phyloP scores from a whole-genome alignment of 2,888 invertebrate genomes.

The Eutolmus rufibarbis region DNA sequence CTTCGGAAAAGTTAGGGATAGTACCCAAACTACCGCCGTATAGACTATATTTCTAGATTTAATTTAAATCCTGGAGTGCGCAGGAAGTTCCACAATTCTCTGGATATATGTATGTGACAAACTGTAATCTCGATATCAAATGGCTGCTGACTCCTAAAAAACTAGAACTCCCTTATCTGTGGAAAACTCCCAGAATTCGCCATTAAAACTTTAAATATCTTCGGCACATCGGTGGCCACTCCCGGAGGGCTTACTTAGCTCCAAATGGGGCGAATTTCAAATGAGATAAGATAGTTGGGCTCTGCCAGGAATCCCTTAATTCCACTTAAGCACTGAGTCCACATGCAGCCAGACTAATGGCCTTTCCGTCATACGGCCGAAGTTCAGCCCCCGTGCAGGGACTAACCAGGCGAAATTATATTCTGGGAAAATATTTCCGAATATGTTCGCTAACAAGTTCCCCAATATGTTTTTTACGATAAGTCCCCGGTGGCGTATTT shows the following conservation, averaged over 20 bases:
- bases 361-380: background rate
- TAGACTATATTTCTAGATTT: background rate
- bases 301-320: background rate
- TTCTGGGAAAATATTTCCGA: background rate
- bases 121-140: background rate
- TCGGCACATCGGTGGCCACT: background rate
- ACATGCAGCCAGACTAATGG: constrained; percentile 1
- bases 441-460: background rate
- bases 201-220: constrained; percentile 25
- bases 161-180: background rate
- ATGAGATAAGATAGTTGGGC: background rate
- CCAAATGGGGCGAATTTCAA: background rate
- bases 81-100: background rate
- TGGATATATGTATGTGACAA: background rate
- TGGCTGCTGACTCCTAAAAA: background rate
- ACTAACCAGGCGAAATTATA: background rate
- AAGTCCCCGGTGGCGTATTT: background rate
- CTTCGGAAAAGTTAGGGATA: background rate
- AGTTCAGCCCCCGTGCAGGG: background rate
- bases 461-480: background rate
- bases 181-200: background rate
- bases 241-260: background rate
- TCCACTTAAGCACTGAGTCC: background rate
- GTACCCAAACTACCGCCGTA: background rate
- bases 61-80: background rate